Percentiles rank a stretch among this genome's conserved stretches.
These are phyloP conservation scores for Trematomus bernacchii DNA, from an alignment of 2,797 vertebrate genomes.

Conservation along the genomic window DNA sequence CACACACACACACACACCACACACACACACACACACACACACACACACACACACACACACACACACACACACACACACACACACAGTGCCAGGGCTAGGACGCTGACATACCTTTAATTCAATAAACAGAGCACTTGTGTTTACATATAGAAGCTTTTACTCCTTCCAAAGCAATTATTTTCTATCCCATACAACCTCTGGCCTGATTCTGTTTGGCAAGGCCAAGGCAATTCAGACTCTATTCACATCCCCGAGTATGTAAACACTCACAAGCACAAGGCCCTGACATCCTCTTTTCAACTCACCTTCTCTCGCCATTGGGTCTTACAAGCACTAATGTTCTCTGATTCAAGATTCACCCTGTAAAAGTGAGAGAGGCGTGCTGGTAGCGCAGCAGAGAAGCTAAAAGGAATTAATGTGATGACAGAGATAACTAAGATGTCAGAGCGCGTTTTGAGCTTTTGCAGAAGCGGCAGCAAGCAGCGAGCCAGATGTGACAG, in stretches of 20 bases:
- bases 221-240: conserved; percentile 39
- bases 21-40: not conserved
- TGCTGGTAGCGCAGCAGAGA: conserved; percentile 1
- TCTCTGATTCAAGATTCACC: conserved; percentile 30
- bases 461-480: conserved; percentile 50
- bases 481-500: conserved; percentile 63
- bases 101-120: conserved; percentile 32
- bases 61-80: conserved; percentile 23
- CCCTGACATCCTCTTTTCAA: conserved; percentile 46
- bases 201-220: conserved; percentile 49
- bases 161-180: conserved; percentile 30
- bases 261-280: conserved; percentile 41
- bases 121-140: conserved; percentile 50
- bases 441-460: conserved; percentile 41
- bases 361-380: conserved; percentile 21
- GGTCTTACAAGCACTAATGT: conserved; percentile 23
- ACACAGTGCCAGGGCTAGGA: not conserved
- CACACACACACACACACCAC: conserved; percentile 22
- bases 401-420: conserved; percentile 34
- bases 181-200: conserved; percentile 39
- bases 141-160: conserved; percentile 52
- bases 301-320: conserved; percentile 33
- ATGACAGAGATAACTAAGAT: conserved; percentile 59
- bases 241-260: conserved; percentile 38
- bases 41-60: conserved; percentile 21